These are phyloP conservation scores for Zaprionus kolodkinae DNA, from an alignment of 1,140 invertebrate species.

Conservation along the genomic window DNA sequence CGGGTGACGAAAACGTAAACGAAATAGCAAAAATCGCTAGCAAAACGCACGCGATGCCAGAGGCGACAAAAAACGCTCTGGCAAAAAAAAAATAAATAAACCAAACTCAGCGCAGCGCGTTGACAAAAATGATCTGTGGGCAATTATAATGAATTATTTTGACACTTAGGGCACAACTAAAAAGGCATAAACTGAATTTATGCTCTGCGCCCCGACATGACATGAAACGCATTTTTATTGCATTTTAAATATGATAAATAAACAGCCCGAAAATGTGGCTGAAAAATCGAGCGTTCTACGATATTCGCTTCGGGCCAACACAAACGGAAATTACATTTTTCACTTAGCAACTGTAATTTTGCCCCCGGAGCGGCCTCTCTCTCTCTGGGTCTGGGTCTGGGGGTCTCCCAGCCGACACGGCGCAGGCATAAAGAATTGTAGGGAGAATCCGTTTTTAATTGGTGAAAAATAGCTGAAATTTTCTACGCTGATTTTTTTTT, in stretches of 20 bases:
- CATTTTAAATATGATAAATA: constrained; percentile 84
- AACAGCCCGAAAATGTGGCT: constrained; percentile 36
- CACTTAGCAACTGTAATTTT: constrained; percentile 49
- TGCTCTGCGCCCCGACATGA: constrained; percentile 38
- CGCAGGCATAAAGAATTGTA: constrained; percentile 62
- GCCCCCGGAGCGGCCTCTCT: constrained; percentile 17
- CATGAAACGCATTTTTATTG: constrained; percentile 76
- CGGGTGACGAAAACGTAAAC: constrained; percentile 43
- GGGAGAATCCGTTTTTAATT: constrained; percentile 80
- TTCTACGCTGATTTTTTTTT: constrained; percentile 65
- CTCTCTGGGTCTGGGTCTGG: too few species aligned
- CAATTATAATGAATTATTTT: constrained; percentile 84
- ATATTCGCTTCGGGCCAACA: constrained; percentile 39
- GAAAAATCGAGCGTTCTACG: constrained; percentile 30
- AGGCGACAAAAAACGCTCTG: constrained; percentile 32
- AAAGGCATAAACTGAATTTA: constrained; percentile 81
- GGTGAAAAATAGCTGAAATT: constrained; percentile 79
- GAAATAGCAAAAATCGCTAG: constrained; percentile 48
- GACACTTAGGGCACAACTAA: constrained; percentile 79
- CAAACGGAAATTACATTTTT: constrained; percentile 70
- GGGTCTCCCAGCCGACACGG: neutral
- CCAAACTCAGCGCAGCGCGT: constrained; percentile 17
- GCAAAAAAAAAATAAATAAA: constrained; percentile 35
- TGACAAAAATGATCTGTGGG: constrained; percentile 83
- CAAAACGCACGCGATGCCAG: constrained; percentile 63